These are phyloP conservation scores for Pomacea maculata DNA, from an alignment of 1,140 invertebrate genomes.

Conservation along the genomic window DNA sequence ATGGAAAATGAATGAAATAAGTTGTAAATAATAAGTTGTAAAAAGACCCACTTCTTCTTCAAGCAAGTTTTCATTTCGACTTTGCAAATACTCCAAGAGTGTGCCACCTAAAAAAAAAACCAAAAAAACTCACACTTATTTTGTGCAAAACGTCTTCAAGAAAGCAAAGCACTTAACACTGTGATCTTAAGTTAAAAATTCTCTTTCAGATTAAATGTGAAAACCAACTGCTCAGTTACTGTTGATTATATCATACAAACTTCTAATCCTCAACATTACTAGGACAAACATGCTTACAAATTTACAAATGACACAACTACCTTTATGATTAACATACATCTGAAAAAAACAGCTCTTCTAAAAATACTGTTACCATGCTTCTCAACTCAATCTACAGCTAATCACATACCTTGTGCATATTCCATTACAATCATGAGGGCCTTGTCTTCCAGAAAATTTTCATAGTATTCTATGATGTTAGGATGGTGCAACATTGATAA, in stretches of 20 bases:
- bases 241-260: no score
- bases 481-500: slow-evolving; percentile 82
- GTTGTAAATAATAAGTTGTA: slow-evolving; percentile 68
- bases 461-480: slow-evolving; percentile 84
- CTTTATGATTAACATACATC: no score
- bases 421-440: slow-evolving; percentile 87
- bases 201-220: no score
- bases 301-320: no score
- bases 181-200: no score
- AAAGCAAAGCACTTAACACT: no score
- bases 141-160: neutral
- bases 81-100: slow-evolving; percentile 76
- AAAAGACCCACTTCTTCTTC: slow-evolving; percentile 71
- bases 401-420: slow-evolving; percentile 73
- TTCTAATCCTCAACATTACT: no score
- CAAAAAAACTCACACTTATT: slow-evolving; percentile 2
- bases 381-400: no score
- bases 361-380: no score
- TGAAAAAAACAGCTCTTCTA: no score
- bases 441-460: slow-evolving; percentile 78
- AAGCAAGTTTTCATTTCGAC: slow-evolving; percentile 64
- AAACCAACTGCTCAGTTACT: no score
- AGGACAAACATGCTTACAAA: no score
- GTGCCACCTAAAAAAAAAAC: slow-evolving; percentile 72
- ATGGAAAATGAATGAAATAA: neutral